Evolutionary conservation across 1,140 invertebrate genomes (phyloP).

Genomic region (Drosophila ercepeae): DNA sequence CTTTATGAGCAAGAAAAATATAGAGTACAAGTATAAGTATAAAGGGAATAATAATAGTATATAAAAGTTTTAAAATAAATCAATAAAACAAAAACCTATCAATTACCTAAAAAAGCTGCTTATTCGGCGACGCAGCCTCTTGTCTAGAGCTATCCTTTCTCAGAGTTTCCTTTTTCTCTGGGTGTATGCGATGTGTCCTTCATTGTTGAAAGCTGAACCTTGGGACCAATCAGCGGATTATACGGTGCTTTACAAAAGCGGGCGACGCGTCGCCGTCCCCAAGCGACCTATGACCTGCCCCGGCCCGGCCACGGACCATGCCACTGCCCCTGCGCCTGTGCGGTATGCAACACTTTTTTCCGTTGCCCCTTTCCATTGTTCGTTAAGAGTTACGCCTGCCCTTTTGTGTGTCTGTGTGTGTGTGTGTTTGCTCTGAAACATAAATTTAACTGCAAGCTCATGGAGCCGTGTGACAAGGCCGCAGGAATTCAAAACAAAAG

Average conservation of each 20-base stretch:
- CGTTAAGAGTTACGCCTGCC: slow-evolving; percentile 55
- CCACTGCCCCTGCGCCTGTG: slow-evolving; percentile 17
- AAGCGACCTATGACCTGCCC: slow-evolving; percentile 32
- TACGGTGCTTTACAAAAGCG: slow-evolving; percentile 62
- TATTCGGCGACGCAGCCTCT: too few species aligned
- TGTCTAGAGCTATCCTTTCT: slow-evolving; percentile 8
- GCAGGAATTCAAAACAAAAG: slow-evolving; percentile 82
- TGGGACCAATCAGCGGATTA: slow-evolving; percentile 80
- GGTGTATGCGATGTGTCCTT: slow-evolving; percentile 49
- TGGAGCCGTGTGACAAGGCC: slow-evolving; percentile 77
- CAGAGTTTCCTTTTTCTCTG: neutral
- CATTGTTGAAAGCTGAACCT: slow-evolving; percentile 77
- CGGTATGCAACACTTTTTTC: slow-evolving; percentile 53
- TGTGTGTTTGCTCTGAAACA: slow-evolving; percentile 50
- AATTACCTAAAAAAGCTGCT: too few species aligned
- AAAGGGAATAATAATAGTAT: too few species aligned
- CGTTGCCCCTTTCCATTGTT: slow-evolving; percentile 58
- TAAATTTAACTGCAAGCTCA: slow-evolving; percentile 77
- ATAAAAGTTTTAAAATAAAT: too few species aligned
- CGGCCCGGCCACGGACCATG: neutral
- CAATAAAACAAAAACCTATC: too few species aligned
- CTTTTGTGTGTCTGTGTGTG: slow-evolving; percentile 18
- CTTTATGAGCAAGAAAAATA: neutral
- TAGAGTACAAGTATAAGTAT: too few species aligned
- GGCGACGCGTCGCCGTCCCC: slow-evolving; percentile 39